Evolutionary conservation across 2,888 invertebrate species (phyloP), one percentile per base, ranked within the genome.

Genomic region (Heliconius hortense): DNA sequence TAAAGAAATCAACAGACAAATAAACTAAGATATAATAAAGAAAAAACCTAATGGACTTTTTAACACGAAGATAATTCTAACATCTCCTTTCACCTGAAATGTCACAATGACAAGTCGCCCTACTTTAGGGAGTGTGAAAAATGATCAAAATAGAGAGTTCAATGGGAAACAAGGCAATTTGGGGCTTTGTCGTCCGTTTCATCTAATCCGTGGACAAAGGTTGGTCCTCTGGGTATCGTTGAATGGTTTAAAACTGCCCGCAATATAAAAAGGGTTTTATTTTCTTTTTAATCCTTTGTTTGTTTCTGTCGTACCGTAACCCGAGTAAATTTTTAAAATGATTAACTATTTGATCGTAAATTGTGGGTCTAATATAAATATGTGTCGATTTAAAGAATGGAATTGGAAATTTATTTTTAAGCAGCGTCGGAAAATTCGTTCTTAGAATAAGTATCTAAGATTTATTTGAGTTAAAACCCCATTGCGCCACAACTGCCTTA

Each of bases 71-170:
- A 71, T 56, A 48, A n/a, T 24, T 56, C 26, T 39, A 56, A 24
- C 15, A 31, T n/a, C 59, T 70, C 21, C 48, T 69, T 59, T 39
- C 18, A 35, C 39, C 39, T 39, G 15, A 71, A 66, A 75, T 63
- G 69, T 74, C 74, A 53, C 26, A 24, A 35, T 74, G 69, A 74
- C 26, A 70, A 69, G 48, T 69, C 53, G 63, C 15, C 53, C 35
- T 43, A 43, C 26, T 24, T 60, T 66, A 72, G 48, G 70, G 69
- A 26, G 67, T 35, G 63, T 74, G 70, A 70, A 74, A 74, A 70
- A 74, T 63, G 74, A 70, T 48, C 67, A 59, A 73, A 76, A 70
- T 69, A 73, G 72, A 73, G 73, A 64, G 76, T 73, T 66, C 53
- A 13, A 66, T 68, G 48, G 48, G 69, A 71, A 64, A 73, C 70